phyloP scores from a whole-genome alignment of 2,797 vertebrate species.

The Astyanax mexicanus region DNA sequence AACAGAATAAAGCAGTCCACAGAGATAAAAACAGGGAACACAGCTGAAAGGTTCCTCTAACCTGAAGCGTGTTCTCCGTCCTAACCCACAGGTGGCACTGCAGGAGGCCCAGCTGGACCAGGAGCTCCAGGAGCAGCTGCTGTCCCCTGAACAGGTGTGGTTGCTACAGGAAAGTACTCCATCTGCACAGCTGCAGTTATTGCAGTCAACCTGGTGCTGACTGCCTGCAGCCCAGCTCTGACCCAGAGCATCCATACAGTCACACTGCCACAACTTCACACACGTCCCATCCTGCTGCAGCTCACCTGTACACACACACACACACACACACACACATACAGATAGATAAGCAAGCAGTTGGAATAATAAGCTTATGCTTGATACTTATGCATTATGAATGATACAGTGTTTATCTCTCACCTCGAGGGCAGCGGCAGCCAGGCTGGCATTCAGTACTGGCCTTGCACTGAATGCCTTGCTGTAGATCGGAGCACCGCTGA shows the following conservation, averaged over 20 bases:
- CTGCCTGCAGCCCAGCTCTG: slow-evolving; percentile 86
- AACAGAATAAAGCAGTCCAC: no score
- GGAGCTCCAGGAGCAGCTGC: slow-evolving; percentile 83
- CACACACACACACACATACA: background rate
- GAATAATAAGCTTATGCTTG: no score
- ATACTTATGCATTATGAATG: no score
- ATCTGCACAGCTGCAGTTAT: slow-evolving; percentile 85
- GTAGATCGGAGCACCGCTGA: slow-evolving; percentile 86
- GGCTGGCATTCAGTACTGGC: slow-evolving; percentile 76
- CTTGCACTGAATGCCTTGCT: slow-evolving; percentile 85
- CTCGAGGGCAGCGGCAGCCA: slow-evolving; percentile 85
- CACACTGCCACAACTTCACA: slow-evolving; percentile 84
- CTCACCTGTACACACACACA: slow-evolving; percentile 69
- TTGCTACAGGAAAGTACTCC: slow-evolving; percentile 83
- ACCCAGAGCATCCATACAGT: slow-evolving; percentile 83
- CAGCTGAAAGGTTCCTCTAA: slow-evolving; percentile 58
- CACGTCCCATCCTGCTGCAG: slow-evolving; percentile 83
- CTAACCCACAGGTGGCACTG: slow-evolving; percentile 81
- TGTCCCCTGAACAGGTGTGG: slow-evolving; percentile 74
- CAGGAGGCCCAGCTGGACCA: slow-evolving; percentile 89
- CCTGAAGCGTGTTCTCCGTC: slow-evolving; percentile 86
- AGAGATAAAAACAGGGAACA: no score
- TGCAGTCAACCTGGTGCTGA: slow-evolving; percentile 79
- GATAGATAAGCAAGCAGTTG: no score
- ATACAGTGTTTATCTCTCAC: no score